Conservation (phyloP, 2,797 vertebrate genomes). For the Sebastes oblongus region DNA sequence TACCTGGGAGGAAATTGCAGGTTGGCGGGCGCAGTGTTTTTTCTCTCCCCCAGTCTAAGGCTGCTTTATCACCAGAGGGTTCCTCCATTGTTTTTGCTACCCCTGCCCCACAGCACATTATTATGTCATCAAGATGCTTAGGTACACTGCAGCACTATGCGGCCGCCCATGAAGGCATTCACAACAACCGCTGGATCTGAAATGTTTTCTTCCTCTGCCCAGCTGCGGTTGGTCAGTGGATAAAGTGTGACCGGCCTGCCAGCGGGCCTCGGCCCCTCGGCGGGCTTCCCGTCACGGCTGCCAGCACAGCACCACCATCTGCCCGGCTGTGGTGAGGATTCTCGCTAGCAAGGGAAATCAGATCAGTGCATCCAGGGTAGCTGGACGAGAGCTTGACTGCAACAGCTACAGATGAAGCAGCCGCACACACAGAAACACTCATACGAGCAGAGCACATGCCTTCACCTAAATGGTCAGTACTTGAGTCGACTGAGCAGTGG, state of each 20-base stretch:
- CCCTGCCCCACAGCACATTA: conserved; percentile 8
- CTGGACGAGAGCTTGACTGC: neutral
- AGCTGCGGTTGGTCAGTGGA: conserved; percentile 31
- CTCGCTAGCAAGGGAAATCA: conserved; percentile 63
- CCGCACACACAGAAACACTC: neutral
- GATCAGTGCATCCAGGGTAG: conserved; percentile 54
- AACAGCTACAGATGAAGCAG: conserved; percentile 8
- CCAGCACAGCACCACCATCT: conserved; percentile 52
- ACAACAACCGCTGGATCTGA: neutral
- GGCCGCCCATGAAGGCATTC: conserved; percentile 16
- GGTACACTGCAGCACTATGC: neutral
- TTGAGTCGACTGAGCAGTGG: conserved; percentile 61
- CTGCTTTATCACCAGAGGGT: conserved; percentile 26
- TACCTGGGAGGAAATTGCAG: conserved; percentile 78
- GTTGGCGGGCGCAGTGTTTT: conserved; percentile 60
- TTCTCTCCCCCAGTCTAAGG: conserved; percentile 56
- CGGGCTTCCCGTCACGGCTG: conserved; percentile 18
- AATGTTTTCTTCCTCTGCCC: conserved; percentile 1
- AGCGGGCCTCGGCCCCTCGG: neutral
- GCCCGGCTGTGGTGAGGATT: conserved; percentile 59
- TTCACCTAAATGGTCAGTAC: conserved; percentile 64
- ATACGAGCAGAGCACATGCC: neutral
- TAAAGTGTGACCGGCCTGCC: neutral
- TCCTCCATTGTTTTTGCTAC: conserved; percentile 30
- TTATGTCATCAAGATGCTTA: conserved; percentile 38